Evolutionary conservation across 2,888 invertebrate species (phyloP).

Genomic region (Spisula subtruncata): DNA sequence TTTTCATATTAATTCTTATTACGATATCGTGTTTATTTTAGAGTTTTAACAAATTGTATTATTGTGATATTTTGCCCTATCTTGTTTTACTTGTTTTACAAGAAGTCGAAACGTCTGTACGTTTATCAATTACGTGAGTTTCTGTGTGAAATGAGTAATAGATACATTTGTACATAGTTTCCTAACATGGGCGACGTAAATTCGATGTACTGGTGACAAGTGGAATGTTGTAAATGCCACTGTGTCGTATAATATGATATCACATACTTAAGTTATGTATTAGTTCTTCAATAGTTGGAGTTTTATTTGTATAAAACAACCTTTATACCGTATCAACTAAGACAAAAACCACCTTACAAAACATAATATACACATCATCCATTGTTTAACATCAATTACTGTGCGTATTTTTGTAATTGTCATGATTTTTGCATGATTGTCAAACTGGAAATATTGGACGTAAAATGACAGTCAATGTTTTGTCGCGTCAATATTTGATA

Average conservation of each 20-base stretch:
- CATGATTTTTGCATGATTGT: neutral
- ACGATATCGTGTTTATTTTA: too few relatives aligned
- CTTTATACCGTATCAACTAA: neutral
- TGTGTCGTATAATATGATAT: neutral
- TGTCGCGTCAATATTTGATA: neutral
- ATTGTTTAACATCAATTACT: neutral
- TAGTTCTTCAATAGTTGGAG: neutral
- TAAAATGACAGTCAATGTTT: constrained; percentile 2
- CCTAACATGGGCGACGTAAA: neutral
- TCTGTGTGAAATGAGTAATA: neutral
- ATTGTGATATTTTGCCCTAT: too few relatives aligned
- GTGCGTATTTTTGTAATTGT: neutral
- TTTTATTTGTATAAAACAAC: neutral
- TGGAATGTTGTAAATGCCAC: neutral
- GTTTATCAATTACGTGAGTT: neutral
- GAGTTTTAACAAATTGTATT: too few relatives aligned
- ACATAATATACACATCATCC: neutral
- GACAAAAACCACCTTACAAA: neutral
- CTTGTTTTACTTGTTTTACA: too few relatives aligned
- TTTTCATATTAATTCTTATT: too few relatives aligned
- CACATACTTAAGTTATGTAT: neutral
- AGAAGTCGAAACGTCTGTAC: neutral
- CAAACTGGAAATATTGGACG: neutral
- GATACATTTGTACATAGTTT: neutral
- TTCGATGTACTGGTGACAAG: neutral